These are phyloP conservation scores for Bombus superbus DNA, from an alignment of 1,140 invertebrate genomes.

Conservation along the genomic window DNA sequence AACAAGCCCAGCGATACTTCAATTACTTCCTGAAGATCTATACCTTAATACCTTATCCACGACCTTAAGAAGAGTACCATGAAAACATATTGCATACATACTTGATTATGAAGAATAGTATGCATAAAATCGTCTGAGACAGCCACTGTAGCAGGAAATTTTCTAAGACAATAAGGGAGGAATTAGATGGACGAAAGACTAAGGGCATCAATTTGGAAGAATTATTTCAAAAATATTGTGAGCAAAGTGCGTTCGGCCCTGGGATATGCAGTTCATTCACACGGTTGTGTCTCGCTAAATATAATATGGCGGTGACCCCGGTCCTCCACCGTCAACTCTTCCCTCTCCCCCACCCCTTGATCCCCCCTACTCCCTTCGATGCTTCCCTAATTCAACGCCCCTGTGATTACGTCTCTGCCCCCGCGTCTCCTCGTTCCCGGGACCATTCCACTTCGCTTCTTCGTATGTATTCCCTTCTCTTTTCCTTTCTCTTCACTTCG, in stretches of 20 bases:
- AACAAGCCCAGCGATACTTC: not conserved
- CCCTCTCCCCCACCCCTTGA: conserved; percentile 31
- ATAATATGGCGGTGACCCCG: conserved; percentile 78
- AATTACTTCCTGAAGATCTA: not conserved
- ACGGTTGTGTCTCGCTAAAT: conserved; percentile 78
- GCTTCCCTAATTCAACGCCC: conserved; percentile 78
- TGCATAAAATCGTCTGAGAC: not conserved
- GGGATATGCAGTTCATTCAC: conserved; percentile 79
- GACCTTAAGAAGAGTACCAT: not conserved
- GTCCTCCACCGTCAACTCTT: conserved; percentile 65
- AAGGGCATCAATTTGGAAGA: not conserved
- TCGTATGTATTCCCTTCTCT: conserved; percentile 19
- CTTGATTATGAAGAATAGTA: not conserved
- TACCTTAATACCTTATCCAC: not conserved
- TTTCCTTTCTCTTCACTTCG: not conserved
- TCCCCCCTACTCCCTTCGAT: conserved; percentile 38
- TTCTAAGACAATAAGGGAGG: too few species aligned
- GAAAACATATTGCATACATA: not conserved
- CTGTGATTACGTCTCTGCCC: conserved; percentile 74
- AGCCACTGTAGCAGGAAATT: not conserved
- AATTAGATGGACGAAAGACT: not conserved
- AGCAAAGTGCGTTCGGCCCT: conserved; percentile 65
- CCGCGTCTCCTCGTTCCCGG: conserved; percentile 47
- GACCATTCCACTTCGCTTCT: conserved; percentile 20
- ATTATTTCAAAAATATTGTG: conserved; percentile 47